Evolutionary conservation across 2,888 invertebrate genomes (phyloP).

Genomic region (Sympetrum striolatum): DNA sequence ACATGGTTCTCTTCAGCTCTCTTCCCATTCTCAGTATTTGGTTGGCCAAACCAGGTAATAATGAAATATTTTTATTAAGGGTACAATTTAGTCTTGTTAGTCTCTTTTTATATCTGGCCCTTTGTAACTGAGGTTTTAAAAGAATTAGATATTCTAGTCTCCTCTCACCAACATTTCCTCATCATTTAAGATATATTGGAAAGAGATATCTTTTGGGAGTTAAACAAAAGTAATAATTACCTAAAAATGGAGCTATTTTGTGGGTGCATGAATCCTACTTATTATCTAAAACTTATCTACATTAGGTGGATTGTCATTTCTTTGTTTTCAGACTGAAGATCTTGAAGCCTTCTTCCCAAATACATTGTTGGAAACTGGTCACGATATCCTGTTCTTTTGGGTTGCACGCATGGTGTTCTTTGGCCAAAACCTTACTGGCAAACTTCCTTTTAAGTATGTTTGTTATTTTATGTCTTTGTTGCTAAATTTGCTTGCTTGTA

Average conservation of each 20-base stretch:
- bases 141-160: too few relatives aligned
- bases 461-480: not conserved
- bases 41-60: slow-evolving; percentile 87
- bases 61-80: not conserved
- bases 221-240: not conserved
- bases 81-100: too few relatives aligned
- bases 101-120: not conserved
- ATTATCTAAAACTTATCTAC: not conserved
- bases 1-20: slow-evolving; percentile 99
- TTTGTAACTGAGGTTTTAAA: not conserved
- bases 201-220: not conserved
- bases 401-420: slow-evolving; percentile 99
- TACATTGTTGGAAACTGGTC: slow-evolving; percentile 91
- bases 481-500: not conserved
- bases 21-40: slow-evolving; percentile 95
- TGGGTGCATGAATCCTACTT: too few relatives aligned
- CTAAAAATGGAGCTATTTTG: too few relatives aligned
- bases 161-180: too few relatives aligned
- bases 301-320: not conserved
- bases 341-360: slow-evolving; percentile 90
- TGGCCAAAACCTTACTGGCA: slow-evolving; percentile 85
- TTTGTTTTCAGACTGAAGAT: slow-evolving; percentile 64
- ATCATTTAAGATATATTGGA: too few relatives aligned
- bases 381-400: slow-evolving; percentile 99
- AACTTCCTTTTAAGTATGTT: slow-evolving; percentile 84